Evolutionary conservation across 2,797 vertebrate species (phyloP).

Genomic region (Choloepus didactylus): DNA sequence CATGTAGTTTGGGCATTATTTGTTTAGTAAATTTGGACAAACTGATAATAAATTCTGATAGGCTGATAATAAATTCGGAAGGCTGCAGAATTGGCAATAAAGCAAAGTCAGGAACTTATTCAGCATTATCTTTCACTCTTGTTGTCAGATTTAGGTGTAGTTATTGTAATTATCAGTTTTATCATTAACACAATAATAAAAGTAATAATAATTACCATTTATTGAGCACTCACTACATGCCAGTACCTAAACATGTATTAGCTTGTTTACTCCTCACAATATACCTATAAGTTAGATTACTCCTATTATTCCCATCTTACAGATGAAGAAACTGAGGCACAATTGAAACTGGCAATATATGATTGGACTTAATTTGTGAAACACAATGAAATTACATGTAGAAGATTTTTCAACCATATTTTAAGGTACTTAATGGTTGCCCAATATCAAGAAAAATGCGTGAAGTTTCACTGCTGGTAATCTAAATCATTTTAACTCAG

Average conservation of each 20-base stretch:
- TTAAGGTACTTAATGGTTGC: neutral
- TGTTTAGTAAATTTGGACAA: neutral
- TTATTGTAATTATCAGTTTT: neutral
- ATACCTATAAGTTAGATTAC: neutral
- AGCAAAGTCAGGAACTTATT: neutral
- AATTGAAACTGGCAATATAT: neutral
- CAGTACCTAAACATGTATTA: neutral
- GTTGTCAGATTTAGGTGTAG: neutral
- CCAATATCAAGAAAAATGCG: constrained; percentile 46
- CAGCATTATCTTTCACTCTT: neutral
- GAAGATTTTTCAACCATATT: neutral
- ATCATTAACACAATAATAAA: neutral
- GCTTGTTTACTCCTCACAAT: neutral
- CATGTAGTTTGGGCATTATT: neutral
- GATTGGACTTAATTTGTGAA: neutral
- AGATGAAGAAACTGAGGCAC: neutral
- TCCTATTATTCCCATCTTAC: neutral
- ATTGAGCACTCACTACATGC: neutral
- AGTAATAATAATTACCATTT: neutral
- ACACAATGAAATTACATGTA: constrained; percentile 36
- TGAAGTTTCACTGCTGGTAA: neutral
- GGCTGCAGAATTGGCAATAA: neutral
- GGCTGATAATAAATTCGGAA: too few relatives aligned
- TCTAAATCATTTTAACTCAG: constrained; percentile 5
- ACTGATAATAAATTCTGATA: neutral